These are phyloP conservation scores for Sternarchorhynchus goeldii DNA, from an alignment of 2,797 vertebrate genomes.

Conservation along the genomic window DNA sequence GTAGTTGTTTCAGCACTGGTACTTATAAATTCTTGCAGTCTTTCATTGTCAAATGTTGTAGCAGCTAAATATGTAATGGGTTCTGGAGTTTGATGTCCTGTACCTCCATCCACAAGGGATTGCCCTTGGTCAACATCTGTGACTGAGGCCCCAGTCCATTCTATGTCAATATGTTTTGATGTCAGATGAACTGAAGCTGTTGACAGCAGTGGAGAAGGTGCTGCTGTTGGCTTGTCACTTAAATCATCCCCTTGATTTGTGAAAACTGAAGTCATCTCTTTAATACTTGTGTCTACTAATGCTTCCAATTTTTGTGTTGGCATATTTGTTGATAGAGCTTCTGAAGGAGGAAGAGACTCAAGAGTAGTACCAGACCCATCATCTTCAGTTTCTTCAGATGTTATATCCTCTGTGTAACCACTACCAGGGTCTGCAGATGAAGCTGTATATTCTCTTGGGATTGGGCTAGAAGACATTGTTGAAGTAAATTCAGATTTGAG, in stretches of 20 bases:
- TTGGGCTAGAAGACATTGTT: background rate
- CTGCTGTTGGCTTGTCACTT: constrained; percentile 41
- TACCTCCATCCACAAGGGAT: background rate
- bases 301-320: constrained; percentile 10
- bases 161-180: constrained; percentile 24
- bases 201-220: constrained; percentile 41
- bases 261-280: constrained; percentile 24
- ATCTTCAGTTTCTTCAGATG: constrained; percentile 33
- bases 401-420: constrained; percentile 57
- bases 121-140: background rate
- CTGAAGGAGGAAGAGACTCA: constrained; percentile 39
- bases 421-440: constrained; percentile 58
- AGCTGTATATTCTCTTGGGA: constrained; percentile 11
- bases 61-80: too few species aligned
- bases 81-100: constrained; percentile 9
- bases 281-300: background rate
- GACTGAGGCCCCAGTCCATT: constrained; percentile 22
- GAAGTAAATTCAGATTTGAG: constrained; percentile 2
- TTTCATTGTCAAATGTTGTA: background rate
- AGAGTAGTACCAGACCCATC: constrained; percentile 47
- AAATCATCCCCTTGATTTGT: constrained; percentile 29
- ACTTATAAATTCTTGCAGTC: background rate
- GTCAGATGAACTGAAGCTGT: constrained; percentile 21
- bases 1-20: background rate
- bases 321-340: constrained; percentile 10